These are phyloP conservation scores for Turritopsis rubra DNA, from an alignment of 30 jellyfish, hydroid and myxozoan species.

Conservation along the genomic window DNA sequence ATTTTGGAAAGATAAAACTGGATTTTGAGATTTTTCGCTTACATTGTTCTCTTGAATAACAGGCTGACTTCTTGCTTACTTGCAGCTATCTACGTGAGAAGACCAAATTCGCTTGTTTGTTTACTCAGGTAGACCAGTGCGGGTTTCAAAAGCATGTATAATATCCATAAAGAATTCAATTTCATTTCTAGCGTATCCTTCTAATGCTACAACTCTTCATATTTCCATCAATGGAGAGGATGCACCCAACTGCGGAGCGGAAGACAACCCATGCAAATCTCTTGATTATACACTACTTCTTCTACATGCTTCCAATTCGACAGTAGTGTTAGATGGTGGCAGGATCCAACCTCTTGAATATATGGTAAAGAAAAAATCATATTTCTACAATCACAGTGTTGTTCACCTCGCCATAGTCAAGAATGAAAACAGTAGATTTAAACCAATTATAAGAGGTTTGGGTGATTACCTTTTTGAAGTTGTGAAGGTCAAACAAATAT, in stretches of 20 bases:
- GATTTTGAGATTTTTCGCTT: too few relatives aligned
- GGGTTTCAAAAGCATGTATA: too few relatives aligned
- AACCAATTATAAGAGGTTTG: not conserved
- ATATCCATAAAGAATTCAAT: too few relatives aligned
- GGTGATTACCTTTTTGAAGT: not conserved
- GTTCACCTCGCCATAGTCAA: not conserved
- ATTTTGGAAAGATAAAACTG: too few relatives aligned
- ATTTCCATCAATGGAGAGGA: not conserved
- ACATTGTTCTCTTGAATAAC: too few relatives aligned
- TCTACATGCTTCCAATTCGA: not conserved
- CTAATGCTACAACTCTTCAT: not conserved
- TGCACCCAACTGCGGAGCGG: not conserved
- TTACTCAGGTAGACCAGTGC: too few relatives aligned
- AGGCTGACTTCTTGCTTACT: too few relatives aligned
- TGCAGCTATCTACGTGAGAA: too few relatives aligned
- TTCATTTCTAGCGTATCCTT: too few relatives aligned
- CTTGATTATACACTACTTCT: not conserved
- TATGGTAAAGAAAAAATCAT: too few relatives aligned
- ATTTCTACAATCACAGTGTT: too few relatives aligned
- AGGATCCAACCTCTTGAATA: not conserved
- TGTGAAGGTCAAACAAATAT: not conserved
- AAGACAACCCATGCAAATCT: not conserved
- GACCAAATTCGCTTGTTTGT: too few relatives aligned
- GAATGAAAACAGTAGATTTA: not conserved
- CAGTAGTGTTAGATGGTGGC: not conserved